These are phyloP conservation scores for Picathartes gymnocephalus DNA, from an alignment of 2,113 vertebrate genomes.

Conservation along the genomic window DNA sequence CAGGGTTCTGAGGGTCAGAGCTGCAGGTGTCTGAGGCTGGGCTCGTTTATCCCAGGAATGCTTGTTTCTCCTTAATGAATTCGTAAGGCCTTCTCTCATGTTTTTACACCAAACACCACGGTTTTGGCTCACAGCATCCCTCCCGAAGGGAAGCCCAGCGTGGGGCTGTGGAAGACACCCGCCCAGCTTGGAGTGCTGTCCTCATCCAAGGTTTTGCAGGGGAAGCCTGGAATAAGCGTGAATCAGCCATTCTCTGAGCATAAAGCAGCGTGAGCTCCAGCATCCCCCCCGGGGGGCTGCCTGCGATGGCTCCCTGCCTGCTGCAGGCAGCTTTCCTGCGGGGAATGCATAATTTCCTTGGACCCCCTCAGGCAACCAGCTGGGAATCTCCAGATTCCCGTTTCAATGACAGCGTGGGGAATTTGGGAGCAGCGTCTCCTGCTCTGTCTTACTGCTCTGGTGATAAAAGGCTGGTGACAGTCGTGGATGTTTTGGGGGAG, in stretches of 20 bases:
- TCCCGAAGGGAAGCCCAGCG: slow-evolving; percentile 1
- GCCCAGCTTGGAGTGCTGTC: slow-evolving; percentile 12
- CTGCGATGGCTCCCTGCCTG: background rate
- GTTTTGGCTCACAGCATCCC: background rate
- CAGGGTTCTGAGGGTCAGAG: background rate
- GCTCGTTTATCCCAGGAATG: background rate
- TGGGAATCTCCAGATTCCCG: background rate
- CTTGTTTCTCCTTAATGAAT: background rate
- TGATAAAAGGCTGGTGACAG: background rate
- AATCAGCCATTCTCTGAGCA: slow-evolving; percentile 27
- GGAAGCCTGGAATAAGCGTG: slow-evolving; percentile 10
- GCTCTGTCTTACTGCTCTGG: background rate
- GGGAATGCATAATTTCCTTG: background rate
- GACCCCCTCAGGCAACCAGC: background rate
- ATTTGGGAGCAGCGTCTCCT: background rate
- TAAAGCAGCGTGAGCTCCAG: background rate
- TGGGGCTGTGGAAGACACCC: background rate
- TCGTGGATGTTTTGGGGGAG: background rate
- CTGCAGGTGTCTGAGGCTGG: background rate
- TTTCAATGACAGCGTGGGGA: background rate
- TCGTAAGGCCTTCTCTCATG: background rate
- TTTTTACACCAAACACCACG: background rate
- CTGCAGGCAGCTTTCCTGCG: background rate
- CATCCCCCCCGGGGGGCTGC: background rate
- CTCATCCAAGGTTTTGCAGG: slow-evolving; percentile 24